These are phyloP conservation scores for Nemopilema nomurai DNA, from an alignment of 30 jellyfish, hydroid and myxozoan species.

Conservation along the genomic window DNA sequence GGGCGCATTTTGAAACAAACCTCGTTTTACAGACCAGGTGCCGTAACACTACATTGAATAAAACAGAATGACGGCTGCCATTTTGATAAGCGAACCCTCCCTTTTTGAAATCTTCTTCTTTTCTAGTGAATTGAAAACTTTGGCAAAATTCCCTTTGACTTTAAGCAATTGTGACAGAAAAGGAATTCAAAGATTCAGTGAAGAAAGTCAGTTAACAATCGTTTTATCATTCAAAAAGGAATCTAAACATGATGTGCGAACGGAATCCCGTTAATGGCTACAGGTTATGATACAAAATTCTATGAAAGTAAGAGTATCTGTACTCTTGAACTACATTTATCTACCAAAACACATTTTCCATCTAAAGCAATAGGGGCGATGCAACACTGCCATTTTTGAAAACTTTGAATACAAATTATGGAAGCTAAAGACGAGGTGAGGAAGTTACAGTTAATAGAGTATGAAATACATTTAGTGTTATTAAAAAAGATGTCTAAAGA, in stretches of 20 bases:
- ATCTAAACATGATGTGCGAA: conserved; percentile 13
- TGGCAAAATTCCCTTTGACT: background rate
- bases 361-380: background rate
- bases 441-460: background rate
- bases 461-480: too few species aligned
- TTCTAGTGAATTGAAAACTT: too few species aligned
- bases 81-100: too few species aligned
- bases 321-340: conserved; percentile 18
- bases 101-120: too few species aligned
- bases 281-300: conserved; percentile 35
- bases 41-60: too few species aligned
- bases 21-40: too few species aligned
- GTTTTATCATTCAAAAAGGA: background rate
- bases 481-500: too few species aligned
- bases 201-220: background rate
- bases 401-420: background rate
- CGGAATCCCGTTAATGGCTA: conserved; percentile 39
- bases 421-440: background rate
- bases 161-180: background rate
- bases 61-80: too few species aligned
- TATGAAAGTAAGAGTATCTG: conserved; percentile 20
- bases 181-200: background rate
- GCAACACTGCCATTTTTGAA: background rate
- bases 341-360: background rate
- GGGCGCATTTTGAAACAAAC: too few species aligned